Evolutionary conservation across 2,888 invertebrate species (phyloP).

Genomic region (Camptogramma bilineatum): DNA sequence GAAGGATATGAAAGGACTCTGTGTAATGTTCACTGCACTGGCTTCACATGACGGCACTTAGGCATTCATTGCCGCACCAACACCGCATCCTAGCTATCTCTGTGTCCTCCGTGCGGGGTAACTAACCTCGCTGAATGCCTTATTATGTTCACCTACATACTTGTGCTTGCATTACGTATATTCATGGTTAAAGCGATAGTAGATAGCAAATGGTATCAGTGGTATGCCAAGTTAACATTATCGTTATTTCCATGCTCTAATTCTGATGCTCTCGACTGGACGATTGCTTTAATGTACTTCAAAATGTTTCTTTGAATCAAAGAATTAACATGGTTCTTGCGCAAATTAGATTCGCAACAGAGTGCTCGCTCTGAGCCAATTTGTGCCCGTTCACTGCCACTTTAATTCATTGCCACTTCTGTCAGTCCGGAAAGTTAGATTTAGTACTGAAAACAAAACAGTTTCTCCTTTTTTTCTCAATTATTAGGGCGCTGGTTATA

Average conservation of each 20-base stretch:
- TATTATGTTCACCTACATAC: constrained; percentile 37
- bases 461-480: too few relatives aligned
- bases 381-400: constrained; percentile 1
- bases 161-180: constrained; percentile 14
- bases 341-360: background rate
- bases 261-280: background rate
- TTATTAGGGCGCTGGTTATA: background rate
- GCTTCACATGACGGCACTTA: constrained; percentile 66
- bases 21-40: constrained; percentile 31
- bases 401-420: constrained; percentile 1
- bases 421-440: background rate
- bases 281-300: background rate
- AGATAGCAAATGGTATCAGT: background rate
- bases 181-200: constrained; percentile 5
- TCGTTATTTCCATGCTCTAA: constrained; percentile 4
- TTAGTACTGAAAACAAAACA: constrained; percentile 5
- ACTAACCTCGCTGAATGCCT: constrained; percentile 68
- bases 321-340: background rate
- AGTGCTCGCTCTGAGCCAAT: background rate
- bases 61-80: constrained; percentile 70
- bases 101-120: constrained; percentile 61
- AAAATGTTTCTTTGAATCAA: background rate
- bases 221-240: background rate
- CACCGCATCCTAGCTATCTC: constrained; percentile 37
- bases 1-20: constrained; percentile 52